Evolutionary conservation across 2,888 invertebrate species (phyloP), one percentile per base, ranked within the genome.

Genomic region (Choristoneura rosaceana): DNA sequence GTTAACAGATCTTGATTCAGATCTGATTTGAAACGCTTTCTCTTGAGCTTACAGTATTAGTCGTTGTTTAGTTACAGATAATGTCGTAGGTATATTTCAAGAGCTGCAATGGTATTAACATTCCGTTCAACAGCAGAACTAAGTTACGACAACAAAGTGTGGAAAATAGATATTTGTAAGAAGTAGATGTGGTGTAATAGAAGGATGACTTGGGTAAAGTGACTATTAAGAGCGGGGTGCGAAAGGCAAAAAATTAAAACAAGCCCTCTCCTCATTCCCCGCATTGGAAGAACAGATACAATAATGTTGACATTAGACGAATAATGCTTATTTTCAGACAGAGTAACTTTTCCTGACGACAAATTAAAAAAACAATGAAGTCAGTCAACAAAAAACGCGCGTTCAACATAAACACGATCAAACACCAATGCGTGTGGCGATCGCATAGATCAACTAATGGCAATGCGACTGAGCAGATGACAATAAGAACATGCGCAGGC

Each of bases 21-120:
- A 87, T 89, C 89, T 88, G 91, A 91, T 91, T 92, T 90, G 89
- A 90, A 85, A 82, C 82, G 88, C 87, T 88, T 90, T 90, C 88
- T 82, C 86, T 82, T 77, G 65, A 52, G 38, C 45, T 59, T 70
- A 70, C 45, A 55, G 58, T 43, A 17, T 50, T 52, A 60, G 60
- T 55, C 25, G 4, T 5, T 52, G 25, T 55, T 55, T 25, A 55
- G 25, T 4, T 17, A 55, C 55, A 55, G 55, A 25, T 55, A 25
- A 55, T 2, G 0, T 50, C 0, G 2, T 50, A n/a, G 2, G 2
- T 50, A n/a, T 0, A 47, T 47, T 47, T 14, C 0, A 38, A 38
- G 38, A 25, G 25, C 25, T 25, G 0, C 2, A 25, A 25, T 25
- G 25, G 25, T 25, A 25, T 9, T 17, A 47, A n/a, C 15, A 52